Percentiles rank a stretch among this genome's conserved stretches.
These are phyloP conservation scores for Chloroclystis v-ata DNA, from an alignment of 2,888 invertebrate species.

Conservation along the genomic window DNA sequence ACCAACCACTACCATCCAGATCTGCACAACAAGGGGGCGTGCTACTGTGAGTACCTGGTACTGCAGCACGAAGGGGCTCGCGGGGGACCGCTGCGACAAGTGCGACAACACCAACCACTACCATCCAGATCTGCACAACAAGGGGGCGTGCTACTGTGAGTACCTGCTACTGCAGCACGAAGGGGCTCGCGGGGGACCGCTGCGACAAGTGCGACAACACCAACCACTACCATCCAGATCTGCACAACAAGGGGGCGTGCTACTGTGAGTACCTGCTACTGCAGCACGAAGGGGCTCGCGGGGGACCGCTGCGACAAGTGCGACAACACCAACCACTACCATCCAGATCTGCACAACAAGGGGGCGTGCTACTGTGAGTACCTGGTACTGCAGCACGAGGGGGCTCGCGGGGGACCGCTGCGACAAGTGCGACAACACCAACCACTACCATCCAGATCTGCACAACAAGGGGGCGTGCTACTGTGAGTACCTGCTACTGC, in stretches of 20 bases:
- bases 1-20: slow-evolving; percentile 97
- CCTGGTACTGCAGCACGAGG: slow-evolving; percentile 97
- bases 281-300: slow-evolving; percentile 97
- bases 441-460: slow-evolving; percentile 96
- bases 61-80: slow-evolving; percentile 97
- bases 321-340: slow-evolving; percentile 95
- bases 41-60: slow-evolving; percentile 96
- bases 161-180: slow-evolving; percentile 96
- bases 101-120: slow-evolving; percentile 97
- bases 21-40: slow-evolving; percentile 93
- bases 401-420: slow-evolving; percentile 97
- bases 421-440: slow-evolving; percentile 96
- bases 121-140: slow-evolving; percentile 92
- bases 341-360: slow-evolving; percentile 92
- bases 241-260: slow-evolving; percentile 94
- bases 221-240: slow-evolving; percentile 96
- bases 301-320: slow-evolving; percentile 98
- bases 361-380: slow-evolving; percentile 97
- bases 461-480: slow-evolving; percentile 95
- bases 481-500: slow-evolving; percentile 95
- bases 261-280: slow-evolving; percentile 96
- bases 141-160: slow-evolving; percentile 97
- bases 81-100: slow-evolving; percentile 95
- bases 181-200: slow-evolving; percentile 95
- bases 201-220: slow-evolving; percentile 97